Percentiles rank a stretch among this genome's conserved stretches.
Conservation (phyloP, 2,797 vertebrate species). For the Halcyon chelicuti region DNA sequence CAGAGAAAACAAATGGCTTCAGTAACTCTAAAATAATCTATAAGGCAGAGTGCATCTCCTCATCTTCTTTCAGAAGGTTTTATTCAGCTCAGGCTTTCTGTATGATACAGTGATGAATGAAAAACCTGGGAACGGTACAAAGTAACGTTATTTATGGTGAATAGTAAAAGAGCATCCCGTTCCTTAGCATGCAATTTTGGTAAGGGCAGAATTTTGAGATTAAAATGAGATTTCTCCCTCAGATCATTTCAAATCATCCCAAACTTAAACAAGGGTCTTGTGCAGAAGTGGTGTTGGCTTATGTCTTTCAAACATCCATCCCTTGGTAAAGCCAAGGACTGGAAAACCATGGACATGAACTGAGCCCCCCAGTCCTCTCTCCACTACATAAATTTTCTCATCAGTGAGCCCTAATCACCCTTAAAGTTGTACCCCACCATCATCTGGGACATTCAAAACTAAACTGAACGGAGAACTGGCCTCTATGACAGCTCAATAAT, state of each 20-base stretch:
- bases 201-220: neutral
- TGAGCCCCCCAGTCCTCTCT: neutral
- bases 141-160: slow-evolving; percentile 60
- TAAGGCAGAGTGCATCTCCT: slow-evolving; percentile 39
- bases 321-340: neutral
- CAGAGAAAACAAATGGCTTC: slow-evolving; percentile 1
- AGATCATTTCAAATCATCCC: neutral
- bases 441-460: neutral
- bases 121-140: slow-evolving; percentile 33
- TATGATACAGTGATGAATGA: slow-evolving; percentile 50
- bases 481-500: neutral
- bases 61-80: slow-evolving; percentile 41
- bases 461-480: neutral
- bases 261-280: neutral
- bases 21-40: slow-evolving; percentile 48
- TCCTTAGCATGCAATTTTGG: slow-evolving; percentile 15
- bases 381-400: neutral
- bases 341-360: neutral
- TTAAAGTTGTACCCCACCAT: neutral
- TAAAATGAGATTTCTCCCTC: slow-evolving; percentile 21
- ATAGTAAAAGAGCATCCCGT: neutral
- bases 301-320: neutral
- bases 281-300: neutral
- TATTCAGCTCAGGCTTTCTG: slow-evolving; percentile 58
- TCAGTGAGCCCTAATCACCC: neutral